phyloP scores from a whole-genome alignment of 2,888 invertebrate genomes.

The Pseudanteris insignis region DNA sequence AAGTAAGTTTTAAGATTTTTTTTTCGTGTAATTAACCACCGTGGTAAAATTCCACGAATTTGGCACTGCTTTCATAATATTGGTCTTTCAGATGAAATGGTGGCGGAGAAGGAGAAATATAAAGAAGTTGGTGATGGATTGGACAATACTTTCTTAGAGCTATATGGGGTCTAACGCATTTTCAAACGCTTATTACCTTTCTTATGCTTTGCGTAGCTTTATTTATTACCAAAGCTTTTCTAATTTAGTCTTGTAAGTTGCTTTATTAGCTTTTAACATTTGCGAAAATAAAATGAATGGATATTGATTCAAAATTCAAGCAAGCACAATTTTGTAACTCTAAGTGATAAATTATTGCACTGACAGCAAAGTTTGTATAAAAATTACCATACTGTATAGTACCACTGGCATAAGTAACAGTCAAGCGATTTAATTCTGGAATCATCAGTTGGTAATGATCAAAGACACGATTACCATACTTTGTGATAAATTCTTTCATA shows the following conservation, averaged over 20 bases:
- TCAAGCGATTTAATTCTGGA: too few relatives aligned
- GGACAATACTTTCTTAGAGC: conserved; percentile 91
- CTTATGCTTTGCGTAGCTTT: conserved; percentile 57
- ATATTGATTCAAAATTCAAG: too few relatives aligned
- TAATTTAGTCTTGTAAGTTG: conserved; percentile 51
- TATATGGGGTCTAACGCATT: conserved; percentile 65
- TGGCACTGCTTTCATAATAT: conserved; percentile 37
- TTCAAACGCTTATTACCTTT: conserved; percentile 30
- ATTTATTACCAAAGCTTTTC: conserved; percentile 58
- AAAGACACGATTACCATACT: too few relatives aligned
- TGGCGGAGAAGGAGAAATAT: conserved; percentile 89
- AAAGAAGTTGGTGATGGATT: conserved; percentile 92
- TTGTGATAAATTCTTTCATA: too few relatives aligned
- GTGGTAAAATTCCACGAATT: not conserved
- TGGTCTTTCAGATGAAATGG: conserved; percentile 80
- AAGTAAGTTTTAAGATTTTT: conserved; percentile 17
- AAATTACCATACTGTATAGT: too few relatives aligned
- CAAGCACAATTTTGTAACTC: too few relatives aligned
- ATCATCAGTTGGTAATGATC: too few relatives aligned
- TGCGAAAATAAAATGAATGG: too few relatives aligned
- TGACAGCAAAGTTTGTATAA: too few relatives aligned
- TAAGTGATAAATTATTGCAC: too few relatives aligned
- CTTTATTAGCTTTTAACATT: conserved; percentile 34
- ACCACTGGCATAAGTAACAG: too few relatives aligned
- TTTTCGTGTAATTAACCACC: conserved; percentile 16